phyloP scores from a whole-genome alignment of 2,113 vertebrate genomes.

The Ptilorrhoa leucosticta region DNA sequence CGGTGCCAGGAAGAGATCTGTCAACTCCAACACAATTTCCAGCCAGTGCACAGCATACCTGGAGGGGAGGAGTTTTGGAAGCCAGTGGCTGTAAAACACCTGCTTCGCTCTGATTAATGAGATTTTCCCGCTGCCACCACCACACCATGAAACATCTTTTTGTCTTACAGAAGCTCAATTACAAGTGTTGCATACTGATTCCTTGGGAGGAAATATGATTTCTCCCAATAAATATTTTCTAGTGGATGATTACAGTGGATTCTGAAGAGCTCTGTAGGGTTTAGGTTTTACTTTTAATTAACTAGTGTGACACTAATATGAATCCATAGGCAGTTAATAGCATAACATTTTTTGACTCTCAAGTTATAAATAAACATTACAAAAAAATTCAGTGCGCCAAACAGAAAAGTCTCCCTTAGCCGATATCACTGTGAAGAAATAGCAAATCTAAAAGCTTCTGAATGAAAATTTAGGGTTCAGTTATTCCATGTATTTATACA shows the following conservation, averaged over 20 bases:
- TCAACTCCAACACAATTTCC: not conserved
- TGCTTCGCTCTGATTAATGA: not conserved
- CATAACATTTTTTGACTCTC: not conserved
- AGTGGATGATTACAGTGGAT: not conserved
- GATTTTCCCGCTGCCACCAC: fast-evolving
- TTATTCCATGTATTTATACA: not conserved
- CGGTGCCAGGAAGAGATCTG: not conserved
- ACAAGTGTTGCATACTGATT: not conserved
- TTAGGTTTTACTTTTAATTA: not conserved
- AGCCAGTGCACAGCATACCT: not conserved
- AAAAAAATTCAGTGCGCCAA: not conserved
- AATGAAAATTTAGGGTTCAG: not conserved
- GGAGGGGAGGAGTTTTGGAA: not conserved
- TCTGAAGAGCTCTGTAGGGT: not conserved
- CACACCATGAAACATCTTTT: not conserved
- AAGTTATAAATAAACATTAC: not conserved
- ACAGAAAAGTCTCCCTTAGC: not conserved
- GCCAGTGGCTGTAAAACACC: not conserved
- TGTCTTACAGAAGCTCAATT: not conserved
- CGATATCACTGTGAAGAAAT: not conserved
- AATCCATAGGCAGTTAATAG: not conserved
- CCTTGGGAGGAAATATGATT: not conserved
- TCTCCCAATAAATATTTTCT: not conserved
- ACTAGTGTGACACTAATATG: not conserved
- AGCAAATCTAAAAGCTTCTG: not conserved